Conservation (phyloP, 1,140 invertebrate species). For the Tachypleus tridentatus region DNA sequence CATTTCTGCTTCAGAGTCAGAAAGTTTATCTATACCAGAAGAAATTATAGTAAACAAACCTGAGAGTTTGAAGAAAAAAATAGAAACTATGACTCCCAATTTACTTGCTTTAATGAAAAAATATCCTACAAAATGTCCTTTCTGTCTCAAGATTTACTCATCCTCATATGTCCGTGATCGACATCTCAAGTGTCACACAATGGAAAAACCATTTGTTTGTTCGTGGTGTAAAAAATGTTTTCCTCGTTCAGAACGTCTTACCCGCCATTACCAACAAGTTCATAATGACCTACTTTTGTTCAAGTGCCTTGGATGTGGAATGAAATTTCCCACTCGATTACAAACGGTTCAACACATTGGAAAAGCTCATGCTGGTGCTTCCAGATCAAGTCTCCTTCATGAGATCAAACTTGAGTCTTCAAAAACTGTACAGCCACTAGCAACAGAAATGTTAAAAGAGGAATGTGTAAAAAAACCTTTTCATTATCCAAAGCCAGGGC, state of each 20-base stretch:
- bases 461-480: too few species aligned
- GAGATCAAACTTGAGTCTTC: neutral
- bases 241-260: slow-evolving; percentile 1
- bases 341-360: slow-evolving; percentile 8
- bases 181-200: slow-evolving; percentile 9
- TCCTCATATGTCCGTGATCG: slow-evolving; percentile 7
- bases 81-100: neutral
- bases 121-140: slow-evolving; percentile 11
- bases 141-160: slow-evolving; percentile 11
- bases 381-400: neutral
- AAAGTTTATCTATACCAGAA: neutral
- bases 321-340: slow-evolving; percentile 6
- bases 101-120: slow-evolving; percentile 9
- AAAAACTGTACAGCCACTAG: too few species aligned
- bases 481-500: neutral
- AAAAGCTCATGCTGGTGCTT: slow-evolving; percentile 9
- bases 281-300: slow-evolving; percentile 13
- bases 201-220: slow-evolving; percentile 10
- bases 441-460: too few species aligned
- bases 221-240: slow-evolving; percentile 11
- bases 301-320: slow-evolving; percentile 13
- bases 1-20: neutral
- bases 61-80: neutral
- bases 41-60: neutral
- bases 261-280: slow-evolving; percentile 9